Evolutionary conservation across 1,140 invertebrate species (phyloP).

Genomic region (Rhyzopertha dominica): DNA sequence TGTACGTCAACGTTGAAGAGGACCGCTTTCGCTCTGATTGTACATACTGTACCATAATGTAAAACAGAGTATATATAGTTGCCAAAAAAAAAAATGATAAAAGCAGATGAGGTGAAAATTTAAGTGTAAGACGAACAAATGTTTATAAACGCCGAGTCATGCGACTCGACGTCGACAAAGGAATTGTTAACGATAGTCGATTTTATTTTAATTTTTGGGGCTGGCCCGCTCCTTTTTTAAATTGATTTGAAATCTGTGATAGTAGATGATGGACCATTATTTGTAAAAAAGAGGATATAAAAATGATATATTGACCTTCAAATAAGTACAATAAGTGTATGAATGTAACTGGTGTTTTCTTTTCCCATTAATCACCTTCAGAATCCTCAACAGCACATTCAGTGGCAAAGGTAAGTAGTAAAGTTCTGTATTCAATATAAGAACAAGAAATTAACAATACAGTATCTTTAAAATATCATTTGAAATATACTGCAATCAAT

Average conservation of each 20-base stretch:
- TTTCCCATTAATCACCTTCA: no score
- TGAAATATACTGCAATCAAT: neutral
- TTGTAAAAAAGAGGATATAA: slow-evolving; percentile 44
- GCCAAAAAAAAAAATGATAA: slow-evolving; percentile 9
- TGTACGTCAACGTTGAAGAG: neutral
- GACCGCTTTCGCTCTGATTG: neutral
- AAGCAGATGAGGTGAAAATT: neutral
- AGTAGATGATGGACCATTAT: slow-evolving; percentile 45
- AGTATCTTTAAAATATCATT: slow-evolving; percentile 1
- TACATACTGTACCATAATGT: neutral
- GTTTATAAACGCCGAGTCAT: no score
- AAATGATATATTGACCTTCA: slow-evolving; percentile 33
- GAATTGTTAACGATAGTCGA: slow-evolving; percentile 23
- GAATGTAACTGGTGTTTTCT: slow-evolving; percentile 25
- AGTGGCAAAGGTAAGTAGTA: neutral
- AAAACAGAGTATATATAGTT: slow-evolving; percentile 8
- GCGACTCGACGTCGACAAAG: slow-evolving; percentile 5
- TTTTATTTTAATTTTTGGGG: slow-evolving; percentile 19
- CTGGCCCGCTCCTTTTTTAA: slow-evolving; percentile 23
- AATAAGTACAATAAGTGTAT: slow-evolving; percentile 44
- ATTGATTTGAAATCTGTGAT: slow-evolving; percentile 46
- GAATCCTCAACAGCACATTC: no score
- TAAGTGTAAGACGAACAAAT: no score
- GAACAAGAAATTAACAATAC: neutral
- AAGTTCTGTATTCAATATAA: neutral